Evolutionary conservation across 2,797 vertebrate species (phyloP).

Genomic region (Anabacerthia variegaticeps): DNA sequence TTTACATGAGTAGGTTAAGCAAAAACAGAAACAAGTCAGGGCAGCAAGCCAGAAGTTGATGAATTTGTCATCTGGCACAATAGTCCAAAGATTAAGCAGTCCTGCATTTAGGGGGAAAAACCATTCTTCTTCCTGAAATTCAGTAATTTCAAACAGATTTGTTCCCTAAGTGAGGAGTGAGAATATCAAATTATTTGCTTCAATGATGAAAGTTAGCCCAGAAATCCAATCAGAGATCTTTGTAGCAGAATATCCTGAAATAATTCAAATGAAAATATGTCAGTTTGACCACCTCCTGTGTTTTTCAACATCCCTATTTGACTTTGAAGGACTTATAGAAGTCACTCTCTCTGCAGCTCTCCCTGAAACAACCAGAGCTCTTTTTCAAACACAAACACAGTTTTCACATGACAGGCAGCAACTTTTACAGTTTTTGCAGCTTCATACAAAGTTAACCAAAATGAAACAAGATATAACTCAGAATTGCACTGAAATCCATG

Average conservation of each 20-base stretch:
- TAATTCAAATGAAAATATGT: background rate
- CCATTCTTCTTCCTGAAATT: background rate
- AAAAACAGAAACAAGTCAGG: background rate
- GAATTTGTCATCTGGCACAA: background rate
- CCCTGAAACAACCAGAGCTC: background rate
- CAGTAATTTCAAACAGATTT: background rate
- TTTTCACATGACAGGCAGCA: background rate
- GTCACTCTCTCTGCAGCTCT: background rate
- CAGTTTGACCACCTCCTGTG: background rate
- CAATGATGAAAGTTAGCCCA: background rate
- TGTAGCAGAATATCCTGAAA: background rate
- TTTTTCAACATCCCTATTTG: background rate
- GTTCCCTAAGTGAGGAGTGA: background rate
- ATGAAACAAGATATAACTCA: background rate
- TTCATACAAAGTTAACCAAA: background rate
- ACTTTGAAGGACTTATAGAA: background rate
- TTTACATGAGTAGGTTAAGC: background rate
- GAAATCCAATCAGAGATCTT: background rate
- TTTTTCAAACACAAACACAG: background rate
- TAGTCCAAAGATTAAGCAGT: background rate
- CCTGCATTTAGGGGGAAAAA: background rate
- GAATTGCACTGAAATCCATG: background rate
- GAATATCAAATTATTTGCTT: background rate
- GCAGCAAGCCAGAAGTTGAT: background rate
- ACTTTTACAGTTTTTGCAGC: background rate